Base-by-base conservation (phyloP, 2,888 invertebrate species). In the Catocala fraxini region DNA sequence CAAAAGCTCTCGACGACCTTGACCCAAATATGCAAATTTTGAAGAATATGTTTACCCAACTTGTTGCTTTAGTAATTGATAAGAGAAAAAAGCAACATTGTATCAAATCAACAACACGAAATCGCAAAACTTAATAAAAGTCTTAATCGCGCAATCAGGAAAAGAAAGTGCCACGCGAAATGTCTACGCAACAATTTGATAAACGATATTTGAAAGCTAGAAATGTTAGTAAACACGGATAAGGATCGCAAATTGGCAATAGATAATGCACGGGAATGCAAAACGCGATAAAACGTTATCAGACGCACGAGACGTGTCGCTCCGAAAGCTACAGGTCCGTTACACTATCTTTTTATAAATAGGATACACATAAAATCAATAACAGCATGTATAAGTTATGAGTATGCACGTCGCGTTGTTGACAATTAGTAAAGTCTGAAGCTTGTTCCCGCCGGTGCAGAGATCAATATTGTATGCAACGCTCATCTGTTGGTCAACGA, bases 281-380 rank as follows among this genome's bases (percentile, higher is more conserved):
- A 33, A 12, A 49, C n/a, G 13, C 11, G 15, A 39, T 12, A 42
- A 48, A 59, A 48, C n/a, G 39, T 34, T 25, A 53, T 34, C 33
- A 41, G 42, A 12, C 56, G 59, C 53, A 57, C 63, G 65, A 51
- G 60, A 63, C 56, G 61, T 60, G 45, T 34, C 35, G 7, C 65
- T 47, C 39, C 45, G 57, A 49, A 49, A 48, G 53, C 59, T 49
- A 63, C 52, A 56, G 53, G 63, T 55, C 35, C 56, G 56, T 53
- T 49, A 54, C 58, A 53, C 45, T 62, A 62, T 62, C 54, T 55
- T 35, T 59, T 51, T 69, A 75, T 67, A 73, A 75, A 75, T 73
- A 75, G 68, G 64, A 67, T 69, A 42, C 70, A 52, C 67, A 73
- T 67, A 69, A 75, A 75, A 75, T 75, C 75, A 73, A 75, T 75